These are phyloP conservation scores for Palythoa caribaeorum DNA, from an alignment of 92 coral and sea anemone species.

Conservation along the genomic window DNA sequence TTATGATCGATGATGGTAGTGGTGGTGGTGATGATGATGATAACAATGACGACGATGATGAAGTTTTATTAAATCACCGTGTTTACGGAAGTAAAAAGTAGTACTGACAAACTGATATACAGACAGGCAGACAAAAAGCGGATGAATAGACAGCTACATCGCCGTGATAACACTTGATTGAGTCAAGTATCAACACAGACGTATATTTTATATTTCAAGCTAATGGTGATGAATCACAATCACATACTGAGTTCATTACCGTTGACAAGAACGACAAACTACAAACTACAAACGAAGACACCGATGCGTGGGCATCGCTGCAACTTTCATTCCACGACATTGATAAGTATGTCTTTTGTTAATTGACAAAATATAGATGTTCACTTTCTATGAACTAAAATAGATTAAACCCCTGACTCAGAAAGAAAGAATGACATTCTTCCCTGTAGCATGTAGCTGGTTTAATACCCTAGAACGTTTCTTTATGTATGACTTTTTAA, in stretches of 20 bases:
- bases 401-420: too few relatives aligned
- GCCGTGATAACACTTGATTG: too few relatives aligned
- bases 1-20: too few relatives aligned
- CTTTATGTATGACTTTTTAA: too few relatives aligned
- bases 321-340: background rate
- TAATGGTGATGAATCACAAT: background rate
- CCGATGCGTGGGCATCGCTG: background rate
- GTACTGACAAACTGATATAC: background rate
- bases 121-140: background rate
- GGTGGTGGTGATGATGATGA: too few relatives aligned
- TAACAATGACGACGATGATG: too few relatives aligned
- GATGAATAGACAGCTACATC: background rate
- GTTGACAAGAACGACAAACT: background rate
- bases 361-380: background rate
- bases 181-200: background rate
- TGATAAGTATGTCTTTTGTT: constrained; percentile 2
- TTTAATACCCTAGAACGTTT: too few relatives aligned
- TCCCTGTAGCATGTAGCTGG: too few relatives aligned
- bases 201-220: background rate
- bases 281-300: constrained; percentile 4
- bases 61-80: too few relatives aligned
- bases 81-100: too few relatives aligned
- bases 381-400: too few relatives aligned
- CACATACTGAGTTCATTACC: background rate
- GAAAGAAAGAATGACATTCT: too few relatives aligned